Evolutionary conservation across 2,797 vertebrate species (phyloP).

Genomic region (Aythya fuligula): DNA sequence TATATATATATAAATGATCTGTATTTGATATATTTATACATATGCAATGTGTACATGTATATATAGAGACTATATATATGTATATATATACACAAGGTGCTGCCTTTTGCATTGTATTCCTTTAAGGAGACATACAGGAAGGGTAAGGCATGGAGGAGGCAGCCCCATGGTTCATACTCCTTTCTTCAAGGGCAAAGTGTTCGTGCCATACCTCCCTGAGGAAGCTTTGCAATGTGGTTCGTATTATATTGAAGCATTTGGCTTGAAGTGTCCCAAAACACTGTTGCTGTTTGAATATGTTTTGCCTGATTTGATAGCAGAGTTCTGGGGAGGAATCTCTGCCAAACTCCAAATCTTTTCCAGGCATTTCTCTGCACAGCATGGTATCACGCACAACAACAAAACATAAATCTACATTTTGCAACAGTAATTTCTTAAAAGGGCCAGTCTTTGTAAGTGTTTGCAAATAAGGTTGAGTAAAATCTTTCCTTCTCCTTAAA

Average conservation of each 20-base stretch:
- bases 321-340: background rate
- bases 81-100: background rate
- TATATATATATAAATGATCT: background rate
- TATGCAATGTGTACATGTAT: background rate
- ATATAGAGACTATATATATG: background rate
- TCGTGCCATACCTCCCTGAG: background rate
- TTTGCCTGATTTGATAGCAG: background rate
- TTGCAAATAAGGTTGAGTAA: background rate
- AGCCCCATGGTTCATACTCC: background rate
- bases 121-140: background rate
- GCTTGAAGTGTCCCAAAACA: background rate
- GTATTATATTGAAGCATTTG: slow-evolving; percentile 15
- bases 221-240: background rate
- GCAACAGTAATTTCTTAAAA: background rate
- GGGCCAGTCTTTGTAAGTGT: background rate
- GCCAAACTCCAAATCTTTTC: slow-evolving; percentile 12
- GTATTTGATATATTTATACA: background rate
- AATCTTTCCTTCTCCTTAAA: background rate
- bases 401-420: background rate
- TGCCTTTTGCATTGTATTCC: background rate
- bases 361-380: background rate
- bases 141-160: background rate
- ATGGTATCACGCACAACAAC: background rate
- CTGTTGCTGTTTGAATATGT: background rate
- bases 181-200: background rate